Percentiles rank a stretch among this genome's conserved stretches.
Evolutionary conservation across 2,888 invertebrate species (phyloP).

Genomic region (Limnephilus lunatus): DNA sequence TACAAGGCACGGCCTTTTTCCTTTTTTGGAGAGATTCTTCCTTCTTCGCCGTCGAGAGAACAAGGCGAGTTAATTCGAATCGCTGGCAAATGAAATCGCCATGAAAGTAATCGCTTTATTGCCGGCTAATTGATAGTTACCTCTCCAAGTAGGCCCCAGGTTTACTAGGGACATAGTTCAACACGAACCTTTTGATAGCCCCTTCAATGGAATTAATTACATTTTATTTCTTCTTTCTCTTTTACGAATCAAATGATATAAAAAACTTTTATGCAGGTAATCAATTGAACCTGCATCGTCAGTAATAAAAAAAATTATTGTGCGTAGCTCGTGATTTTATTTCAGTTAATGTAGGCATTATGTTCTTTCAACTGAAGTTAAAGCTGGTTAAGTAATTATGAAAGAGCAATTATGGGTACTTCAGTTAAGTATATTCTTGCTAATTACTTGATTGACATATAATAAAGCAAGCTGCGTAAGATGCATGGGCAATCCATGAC

Average conservation of each 20-base stretch:
- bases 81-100: background rate
- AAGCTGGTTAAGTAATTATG: too few species aligned
- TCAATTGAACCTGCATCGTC: background rate
- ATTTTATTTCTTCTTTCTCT: background rate
- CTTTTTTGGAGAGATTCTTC: conserved; percentile 10
- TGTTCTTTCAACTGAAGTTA: too few species aligned
- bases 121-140: background rate
- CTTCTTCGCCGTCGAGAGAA: background rate
- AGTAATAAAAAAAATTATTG: background rate
- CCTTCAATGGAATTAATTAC: background rate
- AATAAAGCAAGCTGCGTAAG: too few species aligned
- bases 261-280: background rate
- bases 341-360: background rate
- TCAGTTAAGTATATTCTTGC: background rate
- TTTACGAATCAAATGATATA: background rate
- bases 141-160: background rate
- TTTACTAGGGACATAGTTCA: background rate
- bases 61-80: background rate
- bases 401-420: background rate
- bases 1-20: conserved; percentile 11
- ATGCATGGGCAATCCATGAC: too few species aligned
- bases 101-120: conserved; percentile 13
- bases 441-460: too few species aligned
- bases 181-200: background rate
- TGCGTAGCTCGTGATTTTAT: background rate